These are phyloP conservation scores for Microcaecilia unicolor DNA, from an alignment of 2,797 vertebrate genomes.

Conservation along the genomic window DNA sequence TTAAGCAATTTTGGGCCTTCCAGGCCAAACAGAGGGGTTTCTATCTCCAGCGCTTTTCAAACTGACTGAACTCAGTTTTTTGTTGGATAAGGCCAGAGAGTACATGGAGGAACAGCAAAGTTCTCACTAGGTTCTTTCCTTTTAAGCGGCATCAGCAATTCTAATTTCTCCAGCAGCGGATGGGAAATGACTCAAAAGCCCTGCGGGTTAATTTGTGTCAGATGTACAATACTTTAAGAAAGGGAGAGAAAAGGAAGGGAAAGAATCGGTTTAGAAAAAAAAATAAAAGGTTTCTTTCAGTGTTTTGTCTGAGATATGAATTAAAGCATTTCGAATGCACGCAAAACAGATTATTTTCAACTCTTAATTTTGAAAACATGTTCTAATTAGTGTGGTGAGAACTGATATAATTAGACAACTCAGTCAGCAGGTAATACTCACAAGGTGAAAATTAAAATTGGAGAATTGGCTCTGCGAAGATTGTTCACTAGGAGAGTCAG, in stretches of 20 bases:
- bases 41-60: slow-evolving; percentile 33
- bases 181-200: slow-evolving; percentile 40
- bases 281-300: slow-evolving; percentile 3
- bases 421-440: too few relatives aligned
- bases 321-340: too few relatives aligned
- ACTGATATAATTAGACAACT: too few relatives aligned
- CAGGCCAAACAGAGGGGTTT: slow-evolving; percentile 31
- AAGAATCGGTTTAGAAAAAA: too few relatives aligned
- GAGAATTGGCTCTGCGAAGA: too few relatives aligned
- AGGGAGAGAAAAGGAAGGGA: slow-evolving; percentile 7
- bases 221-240: slow-evolving; percentile 26
- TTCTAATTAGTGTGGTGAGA: too few relatives aligned
- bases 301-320: too few relatives aligned
- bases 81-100: slow-evolving; percentile 17
- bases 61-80: slow-evolving; percentile 36
- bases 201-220: slow-evolving; percentile 44
- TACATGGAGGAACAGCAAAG: slow-evolving; percentile 30
- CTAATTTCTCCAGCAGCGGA: slow-evolving; percentile 39
- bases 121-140: slow-evolving; percentile 25
- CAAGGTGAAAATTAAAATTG: too few relatives aligned
- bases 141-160: slow-evolving; percentile 46
- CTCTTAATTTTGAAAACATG: too few relatives aligned
- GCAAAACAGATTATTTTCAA: too few relatives aligned
- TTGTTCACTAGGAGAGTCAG: too few relatives aligned
- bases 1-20: slow-evolving; percentile 44